A percentile compares a stretch with the other conserved stretches of the same genome.
Conservation (phyloP, 2,797 vertebrate species). For the Galagoides demidoff region DNA sequence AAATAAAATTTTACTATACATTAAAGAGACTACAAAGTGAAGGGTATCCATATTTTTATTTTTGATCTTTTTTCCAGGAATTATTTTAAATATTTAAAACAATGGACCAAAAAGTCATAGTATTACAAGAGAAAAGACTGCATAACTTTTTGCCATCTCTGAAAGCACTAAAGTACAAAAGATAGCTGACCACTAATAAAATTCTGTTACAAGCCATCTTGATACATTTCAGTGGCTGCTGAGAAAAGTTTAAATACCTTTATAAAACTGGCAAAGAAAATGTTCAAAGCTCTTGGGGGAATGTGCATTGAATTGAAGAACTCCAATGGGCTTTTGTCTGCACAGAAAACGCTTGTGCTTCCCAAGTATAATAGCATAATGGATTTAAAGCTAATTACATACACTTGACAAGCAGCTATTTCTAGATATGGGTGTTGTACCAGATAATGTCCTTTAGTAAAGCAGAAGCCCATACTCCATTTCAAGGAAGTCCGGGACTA, state of each 20-base stretch:
- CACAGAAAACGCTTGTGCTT: not conserved
- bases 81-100: conserved; percentile 42
- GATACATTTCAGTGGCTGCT: not conserved
- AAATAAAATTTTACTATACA: conserved; percentile 22
- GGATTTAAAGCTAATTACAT: not conserved
- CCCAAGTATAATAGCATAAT: not conserved
- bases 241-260: conserved; percentile 2
- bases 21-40: conserved; percentile 1
- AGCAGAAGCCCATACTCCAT: not conserved
- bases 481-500: not conserved
- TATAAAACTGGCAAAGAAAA: not conserved
- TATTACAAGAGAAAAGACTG: not conserved
- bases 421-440: not conserved
- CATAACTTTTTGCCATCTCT: not conserved
- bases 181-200: not conserved
- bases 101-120: not conserved
- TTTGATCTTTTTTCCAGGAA: not conserved
- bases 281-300: not conserved
- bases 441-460: not conserved
- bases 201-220: not conserved
- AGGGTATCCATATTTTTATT: conserved; percentile 12
- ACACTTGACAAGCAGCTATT: not conserved
- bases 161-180: not conserved
- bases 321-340: not conserved
- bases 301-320: not conserved